Evolutionary conservation across 92 coral and sea anemone genomes (phyloP).

Genomic region (Diadumene lineata): DNA sequence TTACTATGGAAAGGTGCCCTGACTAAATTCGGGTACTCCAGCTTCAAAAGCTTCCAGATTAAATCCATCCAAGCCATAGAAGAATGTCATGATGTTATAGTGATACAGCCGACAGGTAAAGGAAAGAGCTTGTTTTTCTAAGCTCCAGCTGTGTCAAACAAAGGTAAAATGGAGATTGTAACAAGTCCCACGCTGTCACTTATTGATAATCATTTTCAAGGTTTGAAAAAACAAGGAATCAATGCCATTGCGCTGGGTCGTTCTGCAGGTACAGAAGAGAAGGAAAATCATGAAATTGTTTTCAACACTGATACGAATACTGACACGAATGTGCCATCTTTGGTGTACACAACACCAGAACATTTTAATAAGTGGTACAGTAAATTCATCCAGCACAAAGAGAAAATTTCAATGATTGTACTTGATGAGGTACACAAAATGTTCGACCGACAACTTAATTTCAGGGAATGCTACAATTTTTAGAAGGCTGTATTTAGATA

Average conservation of each 20-base stretch:
- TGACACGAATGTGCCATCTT: too few species aligned
- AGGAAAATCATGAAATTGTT: slow-evolving; percentile 28
- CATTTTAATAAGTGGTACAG: slow-evolving; percentile 29
- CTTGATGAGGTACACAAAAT: slow-evolving; percentile 60
- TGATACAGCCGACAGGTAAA: slow-evolving; percentile 63
- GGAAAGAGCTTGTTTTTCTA: slow-evolving; percentile 60
- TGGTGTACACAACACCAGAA: slow-evolving; percentile 54
- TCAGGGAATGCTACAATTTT: slow-evolving; percentile 40
- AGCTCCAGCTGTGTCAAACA: slow-evolving; percentile 43
- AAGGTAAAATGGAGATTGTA: slow-evolving; percentile 25
- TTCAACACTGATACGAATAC: background rate
- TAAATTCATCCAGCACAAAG: slow-evolving; percentile 17
- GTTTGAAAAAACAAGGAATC: slow-evolving; percentile 15
- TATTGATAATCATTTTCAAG: slow-evolving; percentile 53
- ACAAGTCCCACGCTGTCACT: slow-evolving; percentile 48
- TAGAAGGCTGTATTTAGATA: too few species aligned
- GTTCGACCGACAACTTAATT: slow-evolving; percentile 48
- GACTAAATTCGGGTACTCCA: slow-evolving; percentile 40
- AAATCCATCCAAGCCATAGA: slow-evolving; percentile 48
- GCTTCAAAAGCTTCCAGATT: slow-evolving; percentile 40
- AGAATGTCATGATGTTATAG: slow-evolving; percentile 31
- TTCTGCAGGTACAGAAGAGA: slow-evolving; percentile 29
- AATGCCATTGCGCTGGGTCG: slow-evolving; percentile 48
- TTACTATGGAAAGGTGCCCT: slow-evolving; percentile 66
- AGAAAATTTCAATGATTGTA: too few species aligned